Evolutionary conservation across 2,113 vertebrate species (phyloP).

Genomic region (Montifringilla adamsi): DNA sequence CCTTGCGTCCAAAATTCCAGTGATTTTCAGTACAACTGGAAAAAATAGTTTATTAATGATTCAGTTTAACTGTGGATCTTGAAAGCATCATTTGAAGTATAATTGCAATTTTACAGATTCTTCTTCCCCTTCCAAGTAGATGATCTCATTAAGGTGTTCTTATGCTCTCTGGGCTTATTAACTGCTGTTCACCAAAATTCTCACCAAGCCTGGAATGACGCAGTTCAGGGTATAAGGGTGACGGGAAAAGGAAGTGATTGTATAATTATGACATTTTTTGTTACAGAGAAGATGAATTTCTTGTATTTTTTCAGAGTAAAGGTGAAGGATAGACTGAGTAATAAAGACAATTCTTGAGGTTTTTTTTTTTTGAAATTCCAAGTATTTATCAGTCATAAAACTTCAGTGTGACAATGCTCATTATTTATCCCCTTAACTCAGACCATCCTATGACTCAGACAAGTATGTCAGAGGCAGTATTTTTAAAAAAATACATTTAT

Average conservation of each 20-base stretch:
- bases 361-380: rapidly evolving
- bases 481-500: background rate
- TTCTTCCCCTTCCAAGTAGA: background rate
- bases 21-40: background rate
- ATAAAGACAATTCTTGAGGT: background rate
- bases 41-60: background rate
- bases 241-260: background rate
- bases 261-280: background rate
- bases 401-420: background rate
- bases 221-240: background rate
- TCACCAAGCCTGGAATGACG: slow-evolving; percentile 54
- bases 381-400: background rate
- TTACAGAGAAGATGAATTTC: background rate
- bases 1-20: background rate
- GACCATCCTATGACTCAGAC: too few species aligned
- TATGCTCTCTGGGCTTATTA: background rate
- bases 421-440: background rate
- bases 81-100: background rate
- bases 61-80: background rate
- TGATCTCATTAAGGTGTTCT: background rate
- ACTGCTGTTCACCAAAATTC: slow-evolving; percentile 47
- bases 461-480: background rate
- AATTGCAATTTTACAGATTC: background rate
- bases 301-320: background rate
- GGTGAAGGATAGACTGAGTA: background rate